Percentiles rank a stretch among this genome's conserved stretches.
These are phyloP conservation scores for Meloidogyne exigua DNA, from an alignment of 1,140 invertebrate genomes.

Conservation along the genomic window DNA sequence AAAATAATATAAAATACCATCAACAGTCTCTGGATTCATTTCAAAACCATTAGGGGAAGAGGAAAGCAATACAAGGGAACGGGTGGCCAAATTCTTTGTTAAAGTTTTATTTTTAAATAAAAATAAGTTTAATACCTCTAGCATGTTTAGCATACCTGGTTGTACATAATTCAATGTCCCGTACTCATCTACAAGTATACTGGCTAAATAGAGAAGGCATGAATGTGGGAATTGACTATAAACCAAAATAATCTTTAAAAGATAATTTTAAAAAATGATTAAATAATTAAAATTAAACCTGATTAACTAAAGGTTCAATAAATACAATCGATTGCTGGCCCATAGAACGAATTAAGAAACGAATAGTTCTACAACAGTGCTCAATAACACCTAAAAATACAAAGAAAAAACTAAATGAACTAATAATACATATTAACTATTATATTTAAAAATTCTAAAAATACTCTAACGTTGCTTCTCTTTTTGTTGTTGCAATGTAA, in stretches of 20 bases:
- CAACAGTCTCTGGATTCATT: conserved; percentile 93
- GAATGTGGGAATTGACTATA: conserved; percentile 82
- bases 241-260: conserved; percentile 75
- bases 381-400: conserved; percentile 81
- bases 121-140: conserved; percentile 66
- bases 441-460: background rate
- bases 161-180: conserved; percentile 74
- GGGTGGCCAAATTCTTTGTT: conserved; percentile 76
- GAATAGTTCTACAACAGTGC: conserved; percentile 80
- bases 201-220: conserved; percentile 89
- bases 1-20: conserved; percentile 66
- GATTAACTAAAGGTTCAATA: conserved; percentile 77
- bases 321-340: conserved; percentile 76
- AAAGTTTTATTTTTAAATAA: background rate
- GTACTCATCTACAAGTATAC: conserved; percentile 92
- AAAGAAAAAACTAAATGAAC: no score
- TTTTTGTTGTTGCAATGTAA: conserved; percentile 18
- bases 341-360: conserved; percentile 83
- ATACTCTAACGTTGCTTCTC: conserved; percentile 7
- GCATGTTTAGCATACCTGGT: conserved; percentile 77
- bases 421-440: no score
- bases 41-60: conserved; percentile 74
- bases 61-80: conserved; percentile 75
- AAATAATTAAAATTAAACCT: conserved; percentile 68
- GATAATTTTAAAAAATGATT: background rate